Evolutionary conservation across 1,140 invertebrate genomes (phyloP).

Genomic region (Hylyphantes graminicola): DNA sequence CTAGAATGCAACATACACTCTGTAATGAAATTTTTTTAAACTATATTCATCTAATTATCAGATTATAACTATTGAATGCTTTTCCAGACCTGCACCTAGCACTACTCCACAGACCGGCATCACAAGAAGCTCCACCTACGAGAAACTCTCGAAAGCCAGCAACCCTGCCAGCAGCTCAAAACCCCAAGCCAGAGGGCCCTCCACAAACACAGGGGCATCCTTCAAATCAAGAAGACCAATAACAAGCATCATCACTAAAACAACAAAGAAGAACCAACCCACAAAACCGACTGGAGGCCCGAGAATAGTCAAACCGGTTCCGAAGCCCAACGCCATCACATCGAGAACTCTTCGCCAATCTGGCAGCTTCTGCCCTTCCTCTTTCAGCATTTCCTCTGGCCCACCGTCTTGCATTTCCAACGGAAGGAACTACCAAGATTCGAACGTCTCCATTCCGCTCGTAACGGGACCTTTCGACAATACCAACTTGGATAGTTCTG

Average conservation of each 20-base stretch:
- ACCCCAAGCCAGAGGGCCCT: not conserved
- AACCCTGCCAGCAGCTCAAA: constrained; percentile 8
- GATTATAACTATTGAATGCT: not conserved
- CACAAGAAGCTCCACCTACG: constrained; percentile 53
- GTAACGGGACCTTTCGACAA: constrained; percentile 45
- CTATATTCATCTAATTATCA: not conserved
- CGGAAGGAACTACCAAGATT: constrained; percentile 31
- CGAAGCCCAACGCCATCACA: constrained; percentile 44
- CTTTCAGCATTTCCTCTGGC: constrained; percentile 10
- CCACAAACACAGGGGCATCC: not conserved
- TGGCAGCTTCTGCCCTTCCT: constrained; percentile 2
- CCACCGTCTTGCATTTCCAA: constrained; percentile 36
- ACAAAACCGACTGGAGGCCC: constrained; percentile 32
- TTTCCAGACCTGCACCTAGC: constrained; percentile 33
- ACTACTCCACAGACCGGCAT: constrained; percentile 13
- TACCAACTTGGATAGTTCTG: not conserved
- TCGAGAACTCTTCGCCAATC: constrained; percentile 46
- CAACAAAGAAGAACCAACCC: not conserved
- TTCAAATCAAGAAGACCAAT: not conserved
- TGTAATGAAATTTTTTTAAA: not conserved
- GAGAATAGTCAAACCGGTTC: constrained; percentile 48
- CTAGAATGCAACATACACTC: too few species aligned
- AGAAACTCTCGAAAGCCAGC: constrained; percentile 32
- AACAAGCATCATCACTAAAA: not conserved
- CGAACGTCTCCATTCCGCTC: constrained; percentile 47